A percentile compares a stretch with the other conserved stretches of the same genome.
These are phyloP conservation scores for Tetraodon nigroviridis DNA, from an alignment of 2,113 vertebrate genomes.

Conservation along the genomic window DNA sequence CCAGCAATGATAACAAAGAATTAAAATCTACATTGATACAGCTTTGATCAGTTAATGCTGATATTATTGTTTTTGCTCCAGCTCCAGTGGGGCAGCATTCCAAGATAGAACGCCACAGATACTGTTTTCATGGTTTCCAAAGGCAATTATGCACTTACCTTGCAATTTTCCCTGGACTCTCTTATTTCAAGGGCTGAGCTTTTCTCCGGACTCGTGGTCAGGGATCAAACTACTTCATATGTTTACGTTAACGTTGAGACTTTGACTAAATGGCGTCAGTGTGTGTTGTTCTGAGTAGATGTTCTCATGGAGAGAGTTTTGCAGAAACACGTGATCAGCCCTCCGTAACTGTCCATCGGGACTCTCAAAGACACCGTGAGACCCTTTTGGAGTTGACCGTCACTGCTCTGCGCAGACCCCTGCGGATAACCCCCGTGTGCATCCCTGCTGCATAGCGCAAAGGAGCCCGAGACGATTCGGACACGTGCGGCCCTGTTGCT, in stretches of 20 bases:
- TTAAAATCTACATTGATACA: background rate
- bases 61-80: background rate
- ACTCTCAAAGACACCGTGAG: constrained; percentile 38
- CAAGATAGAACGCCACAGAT: constrained; percentile 1
- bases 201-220: constrained; percentile 9
- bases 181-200: constrained; percentile 33
- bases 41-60: background rate
- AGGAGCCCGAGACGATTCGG: constrained; percentile 11
- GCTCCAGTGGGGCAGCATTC: constrained; percentile 4
- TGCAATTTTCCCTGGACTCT: constrained; percentile 9
- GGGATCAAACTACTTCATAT: constrained; percentile 13
- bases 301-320: constrained; percentile 24
- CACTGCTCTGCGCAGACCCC: constrained; percentile 15
- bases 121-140: constrained; percentile 19
- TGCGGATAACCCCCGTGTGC: constrained; percentile 20
- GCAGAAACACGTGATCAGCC: constrained; percentile 27
- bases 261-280: too few relatives aligned
- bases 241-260: too few relatives aligned
- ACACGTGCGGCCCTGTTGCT: constrained; percentile 19
- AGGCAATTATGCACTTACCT: constrained; percentile 25
- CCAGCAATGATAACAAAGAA: too few relatives aligned
- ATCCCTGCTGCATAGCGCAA: constrained; percentile 15
- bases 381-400: constrained; percentile 22
- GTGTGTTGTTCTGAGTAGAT: constrained; percentile 15
- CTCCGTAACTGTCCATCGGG: constrained; percentile 33